A percentile compares a stretch with the other conserved stretches of the same genome.
These are phyloP conservation scores for Sebastes hopkinsi DNA, from an alignment of 2,797 vertebrate species.

Conservation along the genomic window DNA sequence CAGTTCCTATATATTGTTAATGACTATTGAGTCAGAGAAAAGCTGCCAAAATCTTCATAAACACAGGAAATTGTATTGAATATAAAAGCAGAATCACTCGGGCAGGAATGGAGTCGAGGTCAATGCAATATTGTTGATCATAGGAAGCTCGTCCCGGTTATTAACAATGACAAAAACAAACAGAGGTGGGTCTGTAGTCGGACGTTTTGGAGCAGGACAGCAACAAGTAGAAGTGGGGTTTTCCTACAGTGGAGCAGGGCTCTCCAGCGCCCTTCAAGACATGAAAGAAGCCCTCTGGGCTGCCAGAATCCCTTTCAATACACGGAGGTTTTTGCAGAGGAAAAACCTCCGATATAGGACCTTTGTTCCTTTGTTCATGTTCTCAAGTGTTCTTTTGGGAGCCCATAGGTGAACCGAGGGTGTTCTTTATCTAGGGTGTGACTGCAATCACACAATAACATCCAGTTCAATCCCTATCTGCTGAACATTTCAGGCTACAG, in stretches of 20 bases:
- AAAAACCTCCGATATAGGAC: slow-evolving; percentile 45
- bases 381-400: slow-evolving; percentile 68
- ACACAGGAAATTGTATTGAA: slow-evolving; percentile 81
- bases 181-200: slow-evolving; percentile 69
- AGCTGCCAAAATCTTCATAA: slow-evolving; percentile 69
- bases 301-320: slow-evolving; percentile 78
- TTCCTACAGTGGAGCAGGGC: slow-evolving; percentile 54
- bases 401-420: slow-evolving; percentile 45
- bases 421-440: slow-evolving; percentile 48
- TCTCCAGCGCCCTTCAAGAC: slow-evolving; percentile 58
- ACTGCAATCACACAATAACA: slow-evolving; percentile 37
- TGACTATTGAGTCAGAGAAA: slow-evolving; percentile 64
- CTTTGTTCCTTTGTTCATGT: slow-evolving; percentile 80
- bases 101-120: slow-evolving; percentile 70
- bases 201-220: slow-evolving; percentile 54
- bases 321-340: slow-evolving; percentile 68
- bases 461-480: slow-evolving; percentile 7
- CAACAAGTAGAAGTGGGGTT: slow-evolving; percentile 75
- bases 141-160: slow-evolving; percentile 80
- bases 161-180: slow-evolving; percentile 82
- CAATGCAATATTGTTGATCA: slow-evolving; percentile 86
- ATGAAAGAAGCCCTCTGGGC: slow-evolving; percentile 70
- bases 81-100: slow-evolving; percentile 68
- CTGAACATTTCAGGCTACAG: slow-evolving; percentile 4
- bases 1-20: slow-evolving; percentile 72